These are phyloP conservation scores for Sycophila texana DNA, from an alignment of 2,888 invertebrate species.

Conservation along the genomic window DNA sequence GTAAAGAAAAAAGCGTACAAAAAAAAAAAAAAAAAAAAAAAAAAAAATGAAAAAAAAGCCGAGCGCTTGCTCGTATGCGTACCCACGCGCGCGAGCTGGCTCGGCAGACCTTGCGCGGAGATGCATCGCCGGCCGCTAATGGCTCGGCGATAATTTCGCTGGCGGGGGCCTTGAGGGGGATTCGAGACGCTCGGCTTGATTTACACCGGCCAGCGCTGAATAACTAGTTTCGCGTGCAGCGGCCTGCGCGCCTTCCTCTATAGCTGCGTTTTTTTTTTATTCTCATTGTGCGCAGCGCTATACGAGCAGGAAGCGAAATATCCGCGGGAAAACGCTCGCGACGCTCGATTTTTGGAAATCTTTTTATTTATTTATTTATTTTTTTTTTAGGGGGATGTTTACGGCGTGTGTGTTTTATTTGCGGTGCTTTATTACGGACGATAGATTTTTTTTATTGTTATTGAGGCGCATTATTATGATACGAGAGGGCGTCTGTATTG, in stretches of 20 bases:
- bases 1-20: too few species aligned
- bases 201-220: constrained; percentile 14
- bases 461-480: neutral
- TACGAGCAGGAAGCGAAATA: constrained; percentile 12
- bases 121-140: constrained; percentile 37
- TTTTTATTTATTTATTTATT: neutral
- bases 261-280: neutral
- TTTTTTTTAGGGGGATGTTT: neutral
- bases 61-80: too few species aligned
- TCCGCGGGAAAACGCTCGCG: neutral
- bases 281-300: constrained; percentile 13
- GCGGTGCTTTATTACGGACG: neutral
- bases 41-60: too few species aligned
- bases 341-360: neutral
- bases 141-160: constrained; percentile 43
- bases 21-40: too few species aligned
- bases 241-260: neutral
- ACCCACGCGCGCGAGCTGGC: too few species aligned
- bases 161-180: constrained; percentile 38
- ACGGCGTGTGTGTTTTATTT: neutral
- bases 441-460: neutral
- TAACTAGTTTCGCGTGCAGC: constrained; percentile 20
- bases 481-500: too few species aligned
- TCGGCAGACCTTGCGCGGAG: constrained; percentile 17
- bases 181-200: constrained; percentile 41